A percentile compares a stretch with the other conserved stretches of the same genome.
These are phyloP conservation scores for Pholis gunnellus DNA, from an alignment of 2,113 vertebrate genomes.

Conservation along the genomic window DNA sequence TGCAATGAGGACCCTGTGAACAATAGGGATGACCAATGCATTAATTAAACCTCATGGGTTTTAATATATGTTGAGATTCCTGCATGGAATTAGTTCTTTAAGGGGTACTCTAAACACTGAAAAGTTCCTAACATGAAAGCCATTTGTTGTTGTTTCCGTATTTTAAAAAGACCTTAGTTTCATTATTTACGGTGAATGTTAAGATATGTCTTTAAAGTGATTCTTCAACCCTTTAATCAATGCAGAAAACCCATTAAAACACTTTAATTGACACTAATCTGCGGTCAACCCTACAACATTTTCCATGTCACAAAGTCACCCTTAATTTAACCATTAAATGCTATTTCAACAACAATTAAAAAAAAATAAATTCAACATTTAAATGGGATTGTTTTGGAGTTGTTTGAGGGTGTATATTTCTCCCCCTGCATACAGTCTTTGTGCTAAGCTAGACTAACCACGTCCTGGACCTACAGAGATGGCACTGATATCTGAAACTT, in stretches of 20 bases:
- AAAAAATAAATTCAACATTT: background rate
- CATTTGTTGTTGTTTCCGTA: background rate
- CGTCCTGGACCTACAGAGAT: background rate
- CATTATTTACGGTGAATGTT: background rate
- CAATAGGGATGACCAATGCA: background rate
- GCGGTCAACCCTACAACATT: background rate
- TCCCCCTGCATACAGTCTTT: constrained; percentile 1
- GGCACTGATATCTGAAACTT: background rate
- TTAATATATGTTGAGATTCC: background rate
- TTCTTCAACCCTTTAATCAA: background rate
- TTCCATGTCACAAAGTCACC: background rate
- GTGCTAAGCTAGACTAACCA: constrained; percentile 31
- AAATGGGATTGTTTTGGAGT: background rate
- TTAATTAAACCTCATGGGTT: background rate
- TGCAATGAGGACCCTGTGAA: background rate
- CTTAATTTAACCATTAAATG: background rate
- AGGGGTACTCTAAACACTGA: background rate
- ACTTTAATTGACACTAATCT: background rate
- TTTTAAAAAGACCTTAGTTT: background rate
- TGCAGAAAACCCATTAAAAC: background rate
- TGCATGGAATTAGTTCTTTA: background rate
- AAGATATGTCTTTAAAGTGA: background rate
- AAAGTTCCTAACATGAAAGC: background rate
- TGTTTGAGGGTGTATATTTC: background rate
- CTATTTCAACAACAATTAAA: background rate